Conservation (phyloP, 2,888 invertebrate species). For the Thereva unica region DNA sequence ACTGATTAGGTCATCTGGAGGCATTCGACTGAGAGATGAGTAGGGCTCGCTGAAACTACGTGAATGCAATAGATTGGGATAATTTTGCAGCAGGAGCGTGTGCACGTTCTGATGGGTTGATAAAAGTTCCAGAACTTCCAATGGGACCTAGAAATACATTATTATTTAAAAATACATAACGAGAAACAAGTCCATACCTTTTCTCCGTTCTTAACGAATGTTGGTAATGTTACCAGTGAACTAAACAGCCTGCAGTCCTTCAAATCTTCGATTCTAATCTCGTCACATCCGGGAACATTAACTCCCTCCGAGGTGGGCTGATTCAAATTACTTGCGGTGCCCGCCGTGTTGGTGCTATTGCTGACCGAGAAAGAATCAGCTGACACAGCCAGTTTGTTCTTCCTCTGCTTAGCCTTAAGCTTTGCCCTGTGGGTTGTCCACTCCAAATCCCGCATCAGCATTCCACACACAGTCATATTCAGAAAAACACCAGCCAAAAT, state of each 20-base stretch:
- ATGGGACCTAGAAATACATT: slow-evolving; percentile 59
- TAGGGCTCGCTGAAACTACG: slow-evolving; percentile 70
- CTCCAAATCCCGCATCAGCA: slow-evolving; percentile 71
- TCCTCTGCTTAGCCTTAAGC: slow-evolving; percentile 66
- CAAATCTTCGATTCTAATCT: slow-evolving; percentile 42
- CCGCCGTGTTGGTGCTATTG: slow-evolving; percentile 68
- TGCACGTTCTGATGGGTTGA: slow-evolving; percentile 72
- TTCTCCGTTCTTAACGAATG: slow-evolving; percentile 78
- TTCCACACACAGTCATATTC: slow-evolving; percentile 80
- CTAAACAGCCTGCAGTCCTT: slow-evolving; percentile 62
- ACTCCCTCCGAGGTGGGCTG: slow-evolving; percentile 53
- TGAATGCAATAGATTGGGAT: slow-evolving; percentile 73
- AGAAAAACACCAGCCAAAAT: slow-evolving; percentile 80
- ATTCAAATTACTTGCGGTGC: slow-evolving; percentile 59
- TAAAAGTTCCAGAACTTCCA: slow-evolving; percentile 75
- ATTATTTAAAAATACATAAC: not conserved
- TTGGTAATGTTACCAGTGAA: slow-evolving; percentile 84
- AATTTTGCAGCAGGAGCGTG: slow-evolving; percentile 73
- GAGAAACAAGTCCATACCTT: slow-evolving; percentile 55
- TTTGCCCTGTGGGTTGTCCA: slow-evolving; percentile 65
- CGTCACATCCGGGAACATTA: slow-evolving; percentile 12
- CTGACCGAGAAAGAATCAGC: slow-evolving; percentile 72
- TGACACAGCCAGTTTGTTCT: slow-evolving; percentile 67
- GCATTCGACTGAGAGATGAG: slow-evolving; percentile 45
- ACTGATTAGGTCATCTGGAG: slow-evolving; percentile 17